Evolutionary conservation across 2,113 vertebrate genomes (phyloP).

Genomic region (Bos indicus): DNA sequence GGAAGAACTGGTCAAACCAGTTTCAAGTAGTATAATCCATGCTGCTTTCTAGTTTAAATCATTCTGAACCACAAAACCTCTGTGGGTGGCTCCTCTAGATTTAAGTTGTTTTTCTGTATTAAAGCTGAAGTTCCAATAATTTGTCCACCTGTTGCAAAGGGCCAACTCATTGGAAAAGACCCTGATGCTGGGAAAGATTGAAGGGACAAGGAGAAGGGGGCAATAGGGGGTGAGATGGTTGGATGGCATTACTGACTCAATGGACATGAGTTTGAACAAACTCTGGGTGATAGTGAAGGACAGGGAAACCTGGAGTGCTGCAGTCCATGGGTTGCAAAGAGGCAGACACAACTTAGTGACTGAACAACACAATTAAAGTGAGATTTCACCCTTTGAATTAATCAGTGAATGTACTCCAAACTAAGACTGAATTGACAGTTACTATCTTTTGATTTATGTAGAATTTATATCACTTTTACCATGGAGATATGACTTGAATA

Average conservation of each 20-base stretch:
- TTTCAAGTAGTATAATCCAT: background rate
- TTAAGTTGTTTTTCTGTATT: background rate
- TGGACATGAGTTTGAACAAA: background rate
- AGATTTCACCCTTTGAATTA: background rate
- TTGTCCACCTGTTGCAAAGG: background rate
- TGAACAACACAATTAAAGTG: background rate
- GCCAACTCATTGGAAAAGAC: background rate
- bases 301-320: background rate
- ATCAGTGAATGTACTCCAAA: background rate
- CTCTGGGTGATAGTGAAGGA: background rate
- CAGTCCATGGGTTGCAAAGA: background rate
- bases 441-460: background rate
- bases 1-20: background rate
- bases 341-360: background rate
- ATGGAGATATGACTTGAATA: background rate
- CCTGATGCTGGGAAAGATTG: background rate
- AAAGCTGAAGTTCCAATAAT: background rate
- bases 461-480: background rate
- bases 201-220: background rate
- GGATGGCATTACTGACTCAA: background rate
- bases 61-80: background rate
- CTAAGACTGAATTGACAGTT: background rate
- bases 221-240: background rate
- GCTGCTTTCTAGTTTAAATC: background rate
- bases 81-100: background rate